Evolutionary conservation across 2,113 vertebrate species (phyloP).

Genomic region (Colius striatus): DNA sequence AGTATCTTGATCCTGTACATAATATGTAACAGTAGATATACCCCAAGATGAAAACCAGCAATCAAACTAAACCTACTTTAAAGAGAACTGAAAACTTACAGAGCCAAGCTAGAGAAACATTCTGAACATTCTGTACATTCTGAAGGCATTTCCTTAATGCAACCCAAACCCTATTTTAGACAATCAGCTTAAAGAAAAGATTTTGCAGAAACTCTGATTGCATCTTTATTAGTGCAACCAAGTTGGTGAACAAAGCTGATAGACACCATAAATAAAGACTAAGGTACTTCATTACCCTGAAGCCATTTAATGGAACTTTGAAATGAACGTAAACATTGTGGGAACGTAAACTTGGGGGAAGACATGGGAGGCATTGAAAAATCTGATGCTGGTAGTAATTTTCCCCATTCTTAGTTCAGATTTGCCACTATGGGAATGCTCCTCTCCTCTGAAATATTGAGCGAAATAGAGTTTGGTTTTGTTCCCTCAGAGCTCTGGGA

Average conservation of each 20-base stretch:
- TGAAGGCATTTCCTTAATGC: background rate
- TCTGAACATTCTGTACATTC: background rate
- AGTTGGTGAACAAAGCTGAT: background rate
- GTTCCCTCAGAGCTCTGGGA: background rate
- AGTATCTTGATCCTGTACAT: background rate
- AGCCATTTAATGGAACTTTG: background rate
- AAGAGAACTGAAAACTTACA: background rate
- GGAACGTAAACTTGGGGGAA: background rate
- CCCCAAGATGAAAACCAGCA: background rate
- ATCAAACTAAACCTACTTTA: background rate
- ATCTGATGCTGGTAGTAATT: background rate
- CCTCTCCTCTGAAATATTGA: background rate
- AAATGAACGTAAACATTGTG: background rate
- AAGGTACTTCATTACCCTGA: background rate
- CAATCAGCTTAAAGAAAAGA: background rate
- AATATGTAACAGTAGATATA: background rate
- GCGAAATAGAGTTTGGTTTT: background rate
- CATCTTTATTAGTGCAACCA: background rate
- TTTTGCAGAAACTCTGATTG: background rate
- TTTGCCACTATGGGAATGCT: background rate
- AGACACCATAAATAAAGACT: background rate
- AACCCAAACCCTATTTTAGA: background rate
- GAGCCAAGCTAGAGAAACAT: background rate
- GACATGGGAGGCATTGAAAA: background rate
- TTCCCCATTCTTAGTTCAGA: background rate